These are phyloP conservation scores for Drosophila ficusphila DNA, from an alignment of 1,140 invertebrate species.

Conservation along the genomic window DNA sequence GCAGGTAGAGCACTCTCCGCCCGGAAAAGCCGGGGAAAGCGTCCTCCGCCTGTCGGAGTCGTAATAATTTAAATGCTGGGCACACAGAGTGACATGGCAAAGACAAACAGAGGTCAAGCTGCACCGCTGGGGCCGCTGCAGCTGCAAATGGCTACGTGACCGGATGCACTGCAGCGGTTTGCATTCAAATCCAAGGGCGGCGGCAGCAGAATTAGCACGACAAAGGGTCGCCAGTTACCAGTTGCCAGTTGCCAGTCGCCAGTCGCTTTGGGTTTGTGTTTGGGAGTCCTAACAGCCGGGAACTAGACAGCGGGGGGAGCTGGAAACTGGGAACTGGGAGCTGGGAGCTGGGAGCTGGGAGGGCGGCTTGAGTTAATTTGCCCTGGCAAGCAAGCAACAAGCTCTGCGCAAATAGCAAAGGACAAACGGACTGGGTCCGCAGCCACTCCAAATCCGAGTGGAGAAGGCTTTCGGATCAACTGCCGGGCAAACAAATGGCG, in stretches of 20 bases:
- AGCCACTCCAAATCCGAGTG: constrained; percentile 2
- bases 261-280: no score
- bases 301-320: neutral
- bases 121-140: constrained; percentile 42
- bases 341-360: neutral
- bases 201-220: constrained; percentile 76
- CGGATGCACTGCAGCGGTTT: constrained; percentile 72
- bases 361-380: constrained; percentile 69
- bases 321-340: neutral
- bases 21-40: neutral
- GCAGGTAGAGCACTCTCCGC: no score
- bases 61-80: constrained; percentile 83
- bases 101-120: constrained; percentile 79
- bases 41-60: constrained; percentile 43
- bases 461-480: constrained; percentile 53
- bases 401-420: constrained; percentile 71
- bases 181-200: constrained; percentile 75
- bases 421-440: constrained; percentile 45
- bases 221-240: constrained; percentile 56
- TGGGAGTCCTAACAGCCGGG: constrained; percentile 13
- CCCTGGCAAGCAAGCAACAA: constrained; percentile 69
- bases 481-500: constrained; percentile 80
- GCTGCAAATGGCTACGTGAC: constrained; percentile 79
- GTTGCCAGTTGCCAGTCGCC: no score
- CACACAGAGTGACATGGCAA: constrained; percentile 80